These are phyloP conservation scores for Heterotilapia buettikoferi DNA, from an alignment of 2,113 vertebrate genomes.

Conservation along the genomic window DNA sequence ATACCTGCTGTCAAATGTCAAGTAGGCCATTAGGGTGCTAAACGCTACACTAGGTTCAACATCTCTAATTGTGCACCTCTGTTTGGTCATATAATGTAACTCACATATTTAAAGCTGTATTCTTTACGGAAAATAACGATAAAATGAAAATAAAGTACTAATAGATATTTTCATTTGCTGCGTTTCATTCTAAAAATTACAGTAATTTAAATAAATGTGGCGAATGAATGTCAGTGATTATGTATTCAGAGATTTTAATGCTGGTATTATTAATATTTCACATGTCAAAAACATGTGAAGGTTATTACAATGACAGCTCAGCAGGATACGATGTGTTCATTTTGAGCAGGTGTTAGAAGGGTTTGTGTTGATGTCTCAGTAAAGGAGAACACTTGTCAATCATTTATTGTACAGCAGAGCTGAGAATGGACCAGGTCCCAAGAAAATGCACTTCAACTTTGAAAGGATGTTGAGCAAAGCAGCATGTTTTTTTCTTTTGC, in stretches of 20 bases:
- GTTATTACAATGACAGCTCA: neutral
- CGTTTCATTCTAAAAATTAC: neutral
- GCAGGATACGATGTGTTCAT: neutral
- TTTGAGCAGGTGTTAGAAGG: neutral
- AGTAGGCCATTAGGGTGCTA: neutral
- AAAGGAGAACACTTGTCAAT: neutral
- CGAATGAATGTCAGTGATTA: neutral
- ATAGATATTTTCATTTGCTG: neutral
- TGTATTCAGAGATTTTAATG: neutral
- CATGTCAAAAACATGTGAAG: neutral
- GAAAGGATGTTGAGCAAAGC: neutral
- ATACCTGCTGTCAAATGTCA: neutral
- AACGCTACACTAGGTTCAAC: neutral
- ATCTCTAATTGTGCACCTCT: neutral
- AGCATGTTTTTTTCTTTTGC: fast-evolving
- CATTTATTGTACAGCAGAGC: neutral
- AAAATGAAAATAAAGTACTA: neutral
- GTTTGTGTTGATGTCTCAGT: neutral
- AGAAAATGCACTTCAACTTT: neutral
- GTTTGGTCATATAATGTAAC: neutral
- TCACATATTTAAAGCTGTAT: neutral
- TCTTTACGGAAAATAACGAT: neutral
- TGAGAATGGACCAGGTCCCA: neutral
- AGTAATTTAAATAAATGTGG: neutral
- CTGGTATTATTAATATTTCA: neutral